Evolutionary conservation across 2,797 vertebrate genomes (phyloP).

Genomic region (Dendrocincla fuliginosa): DNA sequence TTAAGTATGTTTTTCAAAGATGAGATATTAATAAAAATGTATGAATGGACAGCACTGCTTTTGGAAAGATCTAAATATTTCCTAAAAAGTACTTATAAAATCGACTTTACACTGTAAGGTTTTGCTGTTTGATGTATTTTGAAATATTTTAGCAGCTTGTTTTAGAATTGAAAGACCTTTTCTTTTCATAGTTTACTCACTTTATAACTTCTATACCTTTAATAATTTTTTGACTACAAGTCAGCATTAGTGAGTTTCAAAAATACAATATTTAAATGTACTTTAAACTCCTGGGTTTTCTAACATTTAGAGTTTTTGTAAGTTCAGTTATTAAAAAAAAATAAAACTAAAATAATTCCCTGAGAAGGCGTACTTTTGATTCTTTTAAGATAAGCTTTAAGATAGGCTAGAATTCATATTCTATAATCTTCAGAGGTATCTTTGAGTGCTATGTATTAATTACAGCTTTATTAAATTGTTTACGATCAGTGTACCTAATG

Average conservation of each 20-base stretch:
- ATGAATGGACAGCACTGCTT: background rate
- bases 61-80: background rate
- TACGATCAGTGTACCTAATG: background rate
- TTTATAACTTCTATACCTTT: background rate
- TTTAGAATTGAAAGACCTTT: background rate
- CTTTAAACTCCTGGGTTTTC: background rate
- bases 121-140: background rate
- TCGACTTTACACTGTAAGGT: background rate
- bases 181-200: background rate
- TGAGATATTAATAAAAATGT: background rate
- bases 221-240: background rate
- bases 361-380: background rate
- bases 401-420: background rate
- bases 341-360: background rate
- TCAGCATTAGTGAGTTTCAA: background rate
- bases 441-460: background rate
- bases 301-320: background rate
- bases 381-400: background rate
- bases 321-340: background rate
- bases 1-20: background rate
- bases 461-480: background rate
- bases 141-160: background rate
- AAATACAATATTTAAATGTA: background rate
- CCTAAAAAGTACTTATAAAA: background rate
- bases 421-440: background rate